These are phyloP conservation scores for Dipodomys stephensi DNA, from an alignment of 2,113 vertebrate species.

Conservation along the genomic window DNA sequence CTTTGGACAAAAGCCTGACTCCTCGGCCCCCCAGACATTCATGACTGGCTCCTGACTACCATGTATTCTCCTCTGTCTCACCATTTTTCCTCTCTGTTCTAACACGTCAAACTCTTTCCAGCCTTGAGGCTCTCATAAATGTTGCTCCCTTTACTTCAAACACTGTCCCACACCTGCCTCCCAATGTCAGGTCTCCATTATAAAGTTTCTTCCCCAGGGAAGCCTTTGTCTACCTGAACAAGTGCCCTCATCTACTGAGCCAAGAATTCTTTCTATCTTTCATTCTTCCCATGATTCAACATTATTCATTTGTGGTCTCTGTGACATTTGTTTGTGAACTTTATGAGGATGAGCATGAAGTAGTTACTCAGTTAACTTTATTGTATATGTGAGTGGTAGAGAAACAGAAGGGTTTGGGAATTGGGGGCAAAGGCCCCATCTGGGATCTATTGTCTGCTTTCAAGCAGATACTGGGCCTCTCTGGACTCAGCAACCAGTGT, in stretches of 20 bases:
- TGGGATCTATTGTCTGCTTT: not conserved
- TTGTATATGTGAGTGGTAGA: not conserved
- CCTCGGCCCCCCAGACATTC: not conserved
- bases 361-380: not conserved
- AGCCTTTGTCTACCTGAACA: not conserved
- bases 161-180: not conserved
- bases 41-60: not conserved
- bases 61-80: not conserved
- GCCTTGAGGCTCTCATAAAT: not conserved
- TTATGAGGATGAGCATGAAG: not conserved
- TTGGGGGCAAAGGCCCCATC: not conserved
- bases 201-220: not conserved
- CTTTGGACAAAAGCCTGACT: not conserved
- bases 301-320: not conserved
- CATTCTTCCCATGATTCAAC: not conserved
- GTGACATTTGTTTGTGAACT: not conserved
- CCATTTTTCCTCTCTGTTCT: not conserved
- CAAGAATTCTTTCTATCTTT: not conserved
- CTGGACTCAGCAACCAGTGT: not conserved
- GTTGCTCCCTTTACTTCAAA: slow-evolving; percentile 4
- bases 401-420: not conserved
- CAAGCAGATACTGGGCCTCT: not conserved
- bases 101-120: not conserved
- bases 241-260: not conserved
- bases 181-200: not conserved